Conservation (phyloP, 2,797 vertebrate species). For the Eurystomus glaucurus region DNA sequence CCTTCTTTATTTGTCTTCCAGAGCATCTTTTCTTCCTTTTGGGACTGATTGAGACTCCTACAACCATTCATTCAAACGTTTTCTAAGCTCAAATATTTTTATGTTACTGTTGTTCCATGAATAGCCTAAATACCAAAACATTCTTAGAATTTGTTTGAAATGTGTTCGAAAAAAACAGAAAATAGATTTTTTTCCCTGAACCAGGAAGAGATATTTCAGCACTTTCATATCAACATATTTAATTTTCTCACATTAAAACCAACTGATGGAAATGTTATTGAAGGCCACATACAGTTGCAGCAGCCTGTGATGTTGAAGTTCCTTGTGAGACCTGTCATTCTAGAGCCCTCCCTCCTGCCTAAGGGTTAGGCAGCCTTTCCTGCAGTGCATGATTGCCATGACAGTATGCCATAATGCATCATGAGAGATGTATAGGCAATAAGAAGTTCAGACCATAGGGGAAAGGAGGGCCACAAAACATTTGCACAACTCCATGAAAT, state of each 20-base stretch:
- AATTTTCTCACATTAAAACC: neutral
- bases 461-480: neutral
- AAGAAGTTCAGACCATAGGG: neutral
- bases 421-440: neutral
- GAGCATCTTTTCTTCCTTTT: neutral
- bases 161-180: neutral
- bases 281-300: neutral
- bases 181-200: neutral
- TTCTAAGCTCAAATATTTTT: constrained; percentile 1
- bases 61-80: neutral
- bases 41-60: neutral
- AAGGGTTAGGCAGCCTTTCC: neutral
- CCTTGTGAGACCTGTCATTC: neutral
- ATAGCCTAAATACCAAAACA: neutral
- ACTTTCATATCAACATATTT: neutral
- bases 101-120: neutral
- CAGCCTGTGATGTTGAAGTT: neutral
- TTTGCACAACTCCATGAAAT: neutral
- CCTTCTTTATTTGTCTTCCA: neutral
- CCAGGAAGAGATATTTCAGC: neutral
- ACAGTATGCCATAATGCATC: neutral
- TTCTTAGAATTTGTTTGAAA: neutral
- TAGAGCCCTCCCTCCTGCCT: neutral
- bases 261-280: neutral
- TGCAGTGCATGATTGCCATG: neutral